Base-by-base conservation (phyloP, 2,113 vertebrate genomes). In the Callopanchax toddi region DNA sequence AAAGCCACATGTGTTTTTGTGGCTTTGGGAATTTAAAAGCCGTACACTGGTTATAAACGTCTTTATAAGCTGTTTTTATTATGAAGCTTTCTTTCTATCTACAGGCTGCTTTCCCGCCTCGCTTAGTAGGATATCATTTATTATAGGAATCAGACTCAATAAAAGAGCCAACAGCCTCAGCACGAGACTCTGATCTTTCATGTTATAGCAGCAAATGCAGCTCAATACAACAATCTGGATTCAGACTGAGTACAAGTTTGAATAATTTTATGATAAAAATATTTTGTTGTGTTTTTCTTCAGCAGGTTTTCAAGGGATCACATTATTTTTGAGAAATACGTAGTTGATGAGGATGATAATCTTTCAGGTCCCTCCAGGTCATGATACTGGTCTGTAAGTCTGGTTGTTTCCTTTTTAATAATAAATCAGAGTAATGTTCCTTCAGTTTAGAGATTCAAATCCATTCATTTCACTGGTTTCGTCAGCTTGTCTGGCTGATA, bases 121-220 rank as follows among this genome's bases (percentile, higher is more conserved):
- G n/a, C 18, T 63, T 23, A 71, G 46, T 17, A 23, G 57, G 72
- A 56, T 68, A 48, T 48, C 21, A 26, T 43, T 45, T 51, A 50
- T 50, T 52, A 22, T 54, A 54, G 49, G 42, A 57, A 54, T 62
- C 46, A 48, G 50, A 71, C 61, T 22, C 39, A 39, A 43, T 39
- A 32, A 52, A 60, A 51, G 17, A 18, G 13, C 37, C 16, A 32
- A 15, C 23, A 59, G 20, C 20, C 45, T 53, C 23, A 40, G 56
- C 44, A 52, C 45, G 32, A 26, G 26, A 60, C 13, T 37, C 21
- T 64, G 21, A 52, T 69, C 64, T 22, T 16, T 43, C 44, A 21
- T 21, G 10, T 23, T 3, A 49, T n/a, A 4, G 20, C 25, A 40
- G 37, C 40, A 26, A 10, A 39, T 57, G 52, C 46, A 25, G 37